Evolutionary conservation across 37 sponge, comb jelly and placozoan genomes (phyloP), one percentile per base, ranked within the genome.

Genomic region (Diacarnus erythraeanus): DNA sequence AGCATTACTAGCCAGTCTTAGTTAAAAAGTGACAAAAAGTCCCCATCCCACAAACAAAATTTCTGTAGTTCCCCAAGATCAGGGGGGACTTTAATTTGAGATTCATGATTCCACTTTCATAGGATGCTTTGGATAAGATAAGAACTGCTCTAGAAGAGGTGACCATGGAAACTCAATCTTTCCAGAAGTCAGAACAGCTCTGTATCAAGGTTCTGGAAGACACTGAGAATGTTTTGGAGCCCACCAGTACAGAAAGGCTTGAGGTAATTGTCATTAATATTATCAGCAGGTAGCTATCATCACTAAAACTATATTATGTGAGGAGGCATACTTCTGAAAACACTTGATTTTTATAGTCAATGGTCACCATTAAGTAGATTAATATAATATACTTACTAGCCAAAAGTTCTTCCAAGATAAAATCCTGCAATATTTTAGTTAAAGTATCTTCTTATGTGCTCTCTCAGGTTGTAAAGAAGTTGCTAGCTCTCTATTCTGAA

Each of bases 201-300:
- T 87, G 54, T 57, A 0, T 42, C 4, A 10, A 80, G 21, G 59
- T 75, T 0, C 61, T 64, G 71, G 82, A 39, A 15, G 51, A 35
- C 6, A 65, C 84, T 21, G 75, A 69, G 33, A 31, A 1, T 31
- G 60, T 58, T 3, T 75, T 88, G 2, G 75, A 54, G 8, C 54
- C 74, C 0, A 31, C 77, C 56, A 75, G 77, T 56, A 61, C 83
- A 0, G 34, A n/a, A 9, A 66, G 83, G 38, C 59, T 82, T 36
- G 30, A 82, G 83, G 88, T 88, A 77, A 3, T 2, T 15, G n/a
- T n/a, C n/a, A n/a, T n/a, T n/a, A n/a, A n/a, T n/a, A n/a, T n/a
- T n/a, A n/a, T n/a, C n/a, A n/a, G n/a, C n/a, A n/a, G n/a, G n/a
- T n/a, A n/a, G n/a, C n/a, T n/a, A n/a, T n/a, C n/a, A n/a, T n/a